phyloP scores from a whole-genome alignment of 2,113 vertebrate species.

The Otis tarda region DNA sequence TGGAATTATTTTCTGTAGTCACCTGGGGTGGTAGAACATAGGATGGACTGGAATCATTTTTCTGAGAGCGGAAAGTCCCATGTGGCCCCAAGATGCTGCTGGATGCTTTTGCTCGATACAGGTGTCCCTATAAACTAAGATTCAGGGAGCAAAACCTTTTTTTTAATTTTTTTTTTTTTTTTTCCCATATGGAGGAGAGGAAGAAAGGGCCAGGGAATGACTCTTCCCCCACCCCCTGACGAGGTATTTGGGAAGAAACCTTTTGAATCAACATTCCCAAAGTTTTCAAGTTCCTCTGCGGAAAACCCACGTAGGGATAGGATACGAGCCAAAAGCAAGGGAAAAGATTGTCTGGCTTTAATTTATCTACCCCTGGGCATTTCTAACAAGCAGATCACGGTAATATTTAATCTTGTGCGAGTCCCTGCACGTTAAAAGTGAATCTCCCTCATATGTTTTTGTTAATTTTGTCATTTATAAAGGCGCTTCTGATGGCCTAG shows the following conservation, averaged over 20 bases:
- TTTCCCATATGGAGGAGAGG: not conserved
- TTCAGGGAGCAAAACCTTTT: not conserved
- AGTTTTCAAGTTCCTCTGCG: constrained; percentile 31
- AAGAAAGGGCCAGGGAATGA: not conserved
- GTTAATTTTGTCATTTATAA: constrained; percentile 18
- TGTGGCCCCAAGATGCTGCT: not conserved
- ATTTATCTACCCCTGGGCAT: constrained; percentile 50
- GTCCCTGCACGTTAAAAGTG: not conserved
- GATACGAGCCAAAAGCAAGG: constrained; percentile 19
- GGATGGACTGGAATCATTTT: not conserved
- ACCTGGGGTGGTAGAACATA: not conserved
- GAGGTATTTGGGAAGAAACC: constrained; percentile 56
- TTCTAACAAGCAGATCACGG: constrained; percentile 29
- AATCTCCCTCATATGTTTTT: not conserved
- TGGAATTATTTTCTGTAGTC: not conserved
- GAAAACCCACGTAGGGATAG: constrained; percentile 56
- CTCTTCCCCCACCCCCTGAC: not conserved
- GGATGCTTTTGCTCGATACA: not conserved
- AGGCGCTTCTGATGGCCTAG: not conserved
- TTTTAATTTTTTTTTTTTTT: not conserved
- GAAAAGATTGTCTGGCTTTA: constrained; percentile 52
- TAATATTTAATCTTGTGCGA: constrained; percentile 1
- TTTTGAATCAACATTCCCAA: constrained; percentile 58
- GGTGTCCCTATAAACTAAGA: not conserved
- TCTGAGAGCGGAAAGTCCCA: not conserved